Percentiles rank a stretch among this genome's conserved stretches.
phyloP scores from a whole-genome alignment of 1,140 invertebrate genomes.

The Wasmannia auropunctata region DNA sequence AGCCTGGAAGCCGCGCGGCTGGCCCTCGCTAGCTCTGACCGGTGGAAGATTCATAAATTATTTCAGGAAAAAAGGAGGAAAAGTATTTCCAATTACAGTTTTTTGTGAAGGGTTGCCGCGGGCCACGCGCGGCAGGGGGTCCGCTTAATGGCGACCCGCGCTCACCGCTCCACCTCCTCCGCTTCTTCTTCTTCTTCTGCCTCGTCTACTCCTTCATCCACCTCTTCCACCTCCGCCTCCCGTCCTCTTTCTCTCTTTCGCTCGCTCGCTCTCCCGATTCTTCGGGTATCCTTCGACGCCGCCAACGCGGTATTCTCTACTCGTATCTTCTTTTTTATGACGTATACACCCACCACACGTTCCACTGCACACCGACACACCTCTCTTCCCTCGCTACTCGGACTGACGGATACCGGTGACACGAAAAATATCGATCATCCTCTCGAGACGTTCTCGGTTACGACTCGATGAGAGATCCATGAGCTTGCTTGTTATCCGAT shows the following conservation, averaged over 20 bases:
- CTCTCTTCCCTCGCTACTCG: conserved; percentile 46
- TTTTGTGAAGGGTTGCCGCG: conserved; percentile 83
- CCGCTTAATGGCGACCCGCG: conserved; percentile 85
- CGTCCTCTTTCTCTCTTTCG: conserved; percentile 11
- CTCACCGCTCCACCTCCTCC: conserved; percentile 79
- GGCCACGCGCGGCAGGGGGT: conserved; percentile 85
- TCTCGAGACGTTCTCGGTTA: conserved; percentile 41
- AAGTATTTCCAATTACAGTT: conserved; percentile 83
- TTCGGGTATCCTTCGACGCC: conserved; percentile 72
- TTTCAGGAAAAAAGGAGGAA: conserved; percentile 82
- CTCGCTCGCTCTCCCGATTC: conserved; percentile 63
- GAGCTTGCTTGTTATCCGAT: not conserved
- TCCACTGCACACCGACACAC: conserved; percentile 9
- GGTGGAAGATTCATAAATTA: conserved; percentile 82
- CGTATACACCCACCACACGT: conserved; percentile 62
- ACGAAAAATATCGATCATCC: conserved; percentile 72
- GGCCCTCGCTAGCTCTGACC: conserved; percentile 69
- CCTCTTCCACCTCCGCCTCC: conserved; percentile 57
- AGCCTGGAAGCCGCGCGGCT: conserved; percentile 68
- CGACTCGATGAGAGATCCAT: conserved; percentile 58
- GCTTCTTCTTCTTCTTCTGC: conserved; percentile 65
- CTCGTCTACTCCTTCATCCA: conserved; percentile 60
- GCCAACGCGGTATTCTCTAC: conserved; percentile 70
- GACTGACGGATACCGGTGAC: conserved; percentile 69
- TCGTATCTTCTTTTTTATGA: conserved; percentile 53